These are phyloP conservation scores for Ambastaia sidthimunki DNA, from an alignment of 2,797 vertebrate genomes.

Conservation along the genomic window DNA sequence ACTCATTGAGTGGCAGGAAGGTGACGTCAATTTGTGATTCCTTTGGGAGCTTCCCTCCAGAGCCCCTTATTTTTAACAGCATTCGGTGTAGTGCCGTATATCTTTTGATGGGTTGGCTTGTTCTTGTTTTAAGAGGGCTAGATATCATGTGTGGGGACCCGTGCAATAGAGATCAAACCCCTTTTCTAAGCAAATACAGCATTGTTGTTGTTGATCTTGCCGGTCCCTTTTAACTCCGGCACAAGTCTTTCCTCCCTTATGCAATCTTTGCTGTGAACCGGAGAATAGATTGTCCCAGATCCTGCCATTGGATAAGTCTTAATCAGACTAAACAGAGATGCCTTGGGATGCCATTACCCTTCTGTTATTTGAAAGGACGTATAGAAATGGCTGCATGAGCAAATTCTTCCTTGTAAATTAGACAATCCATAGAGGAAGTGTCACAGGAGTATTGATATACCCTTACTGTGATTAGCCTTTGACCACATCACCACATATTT, in stretches of 20 bases:
- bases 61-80: slow-evolving; percentile 51
- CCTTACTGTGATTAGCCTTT: slow-evolving; percentile 61
- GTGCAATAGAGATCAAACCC: background rate
- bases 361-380: slow-evolving; percentile 65
- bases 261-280: slow-evolving; percentile 35
- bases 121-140: slow-evolving; percentile 18
- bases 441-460: slow-evolving; percentile 56
- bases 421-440: slow-evolving; percentile 51
- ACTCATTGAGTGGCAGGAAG: slow-evolving; percentile 40
- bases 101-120: slow-evolving; percentile 8
- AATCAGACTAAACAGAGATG: slow-evolving; percentile 63
- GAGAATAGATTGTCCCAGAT: slow-evolving; percentile 54
- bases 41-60: slow-evolving; percentile 44
- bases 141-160: slow-evolving; percentile 9
- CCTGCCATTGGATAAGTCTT: slow-evolving; percentile 55
- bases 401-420: slow-evolving; percentile 59
- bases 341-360: slow-evolving; percentile 65
- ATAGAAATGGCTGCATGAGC: slow-evolving; percentile 55
- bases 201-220: slow-evolving; percentile 16
- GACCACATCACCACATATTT: slow-evolving; percentile 61
- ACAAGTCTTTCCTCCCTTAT: slow-evolving; percentile 29
- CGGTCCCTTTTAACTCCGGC: slow-evolving; percentile 9
- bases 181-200: slow-evolving; percentile 29
- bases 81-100: slow-evolving; percentile 27
- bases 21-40: slow-evolving; percentile 57